These are phyloP conservation scores for Leucopsar rothschildi DNA, from an alignment of 2,113 vertebrate species.

Conservation along the genomic window DNA sequence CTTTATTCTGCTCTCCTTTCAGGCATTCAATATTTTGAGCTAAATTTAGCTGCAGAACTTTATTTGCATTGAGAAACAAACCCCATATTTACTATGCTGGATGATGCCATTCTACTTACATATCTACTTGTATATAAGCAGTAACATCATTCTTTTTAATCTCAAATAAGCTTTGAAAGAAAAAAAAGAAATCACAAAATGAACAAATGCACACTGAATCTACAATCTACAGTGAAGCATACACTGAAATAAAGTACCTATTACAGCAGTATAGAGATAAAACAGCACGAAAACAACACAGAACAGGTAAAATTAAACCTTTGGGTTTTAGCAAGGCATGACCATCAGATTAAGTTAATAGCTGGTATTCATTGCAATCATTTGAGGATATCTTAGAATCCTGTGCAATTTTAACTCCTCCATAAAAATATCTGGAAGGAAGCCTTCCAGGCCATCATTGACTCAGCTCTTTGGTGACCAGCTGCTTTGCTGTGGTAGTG, in stretches of 20 bases:
- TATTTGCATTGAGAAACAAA: neutral
- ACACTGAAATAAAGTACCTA: neutral
- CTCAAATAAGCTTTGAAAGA: neutral
- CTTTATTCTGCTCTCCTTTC: neutral
- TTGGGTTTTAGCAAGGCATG: neutral
- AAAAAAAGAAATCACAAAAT: neutral
- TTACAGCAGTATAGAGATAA: neutral
- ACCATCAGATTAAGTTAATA: neutral
- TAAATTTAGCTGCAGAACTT: neutral
- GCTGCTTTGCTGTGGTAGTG: conserved; percentile 30
- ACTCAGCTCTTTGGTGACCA: conserved; percentile 18
- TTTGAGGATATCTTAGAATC: neutral
- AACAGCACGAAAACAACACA: neutral
- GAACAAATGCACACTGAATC: neutral
- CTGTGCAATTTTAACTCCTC: neutral
- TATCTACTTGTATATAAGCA: neutral
- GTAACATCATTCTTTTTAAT: neutral
- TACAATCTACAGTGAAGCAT: neutral
- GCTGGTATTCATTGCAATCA: neutral
- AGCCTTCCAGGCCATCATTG: neutral
- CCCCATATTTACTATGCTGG: neutral
- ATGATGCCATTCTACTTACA: neutral
- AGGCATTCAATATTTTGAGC: neutral
- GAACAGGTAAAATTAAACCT: neutral
- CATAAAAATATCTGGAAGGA: neutral